Conservation (phyloP, 2,888 invertebrate genomes). For the Drosophila siamana region DNA sequence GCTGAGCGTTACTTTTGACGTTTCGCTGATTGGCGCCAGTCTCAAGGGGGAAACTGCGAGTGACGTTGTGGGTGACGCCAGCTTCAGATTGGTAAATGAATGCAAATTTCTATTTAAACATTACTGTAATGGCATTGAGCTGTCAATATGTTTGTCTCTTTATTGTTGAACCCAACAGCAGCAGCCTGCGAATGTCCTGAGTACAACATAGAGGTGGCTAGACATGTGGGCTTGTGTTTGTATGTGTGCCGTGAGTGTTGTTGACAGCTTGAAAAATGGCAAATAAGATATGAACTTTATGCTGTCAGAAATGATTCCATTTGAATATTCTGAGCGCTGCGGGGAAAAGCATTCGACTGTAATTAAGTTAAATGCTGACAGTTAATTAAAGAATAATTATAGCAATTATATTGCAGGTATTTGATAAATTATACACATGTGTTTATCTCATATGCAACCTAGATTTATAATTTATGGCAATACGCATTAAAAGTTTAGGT, state of each 20-base stretch:
- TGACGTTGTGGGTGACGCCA: conserved; percentile 42
- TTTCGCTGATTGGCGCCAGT: conserved; percentile 67
- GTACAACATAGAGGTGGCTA: conserved; percentile 18
- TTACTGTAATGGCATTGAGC: conserved; percentile 76
- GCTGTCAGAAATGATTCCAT: conserved; percentile 36
- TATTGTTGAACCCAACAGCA: conserved; percentile 51
- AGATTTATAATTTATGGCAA: too few species aligned
- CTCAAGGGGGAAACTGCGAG: background rate
- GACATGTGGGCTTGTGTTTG: conserved; percentile 6
- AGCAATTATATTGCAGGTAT: too few species aligned
- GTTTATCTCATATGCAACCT: too few species aligned
- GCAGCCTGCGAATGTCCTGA: conserved; percentile 1
- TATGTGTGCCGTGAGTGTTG: conserved; percentile 52
- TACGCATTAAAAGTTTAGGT: too few species aligned
- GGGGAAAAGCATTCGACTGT: background rate
- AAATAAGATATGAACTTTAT: conserved; percentile 57
- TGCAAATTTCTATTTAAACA: conserved; percentile 81
- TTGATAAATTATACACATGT: too few species aligned
- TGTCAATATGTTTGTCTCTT: conserved; percentile 76
- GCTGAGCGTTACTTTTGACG: conserved; percentile 63
- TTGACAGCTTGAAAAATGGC: conserved; percentile 74
- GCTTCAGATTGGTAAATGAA: conserved; percentile 64
- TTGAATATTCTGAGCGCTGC: conserved; percentile 30
- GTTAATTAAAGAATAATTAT: background rate
- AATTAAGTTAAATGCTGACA: background rate